Base-by-base conservation (phyloP, 2,888 invertebrate species). In the Anoncus sp. region DNA sequence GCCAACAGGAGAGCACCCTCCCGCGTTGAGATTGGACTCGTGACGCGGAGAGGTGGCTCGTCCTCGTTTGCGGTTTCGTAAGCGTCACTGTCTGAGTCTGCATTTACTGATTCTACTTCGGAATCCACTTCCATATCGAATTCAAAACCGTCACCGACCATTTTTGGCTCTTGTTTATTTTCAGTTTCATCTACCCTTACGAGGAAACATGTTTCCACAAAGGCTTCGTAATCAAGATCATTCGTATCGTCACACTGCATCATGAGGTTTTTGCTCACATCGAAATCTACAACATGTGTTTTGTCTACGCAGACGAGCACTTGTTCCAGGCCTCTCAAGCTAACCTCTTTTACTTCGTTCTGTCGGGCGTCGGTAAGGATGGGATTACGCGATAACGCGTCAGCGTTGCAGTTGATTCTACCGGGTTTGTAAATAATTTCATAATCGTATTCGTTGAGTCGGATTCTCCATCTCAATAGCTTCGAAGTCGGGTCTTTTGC, bases 1-100 rank as follows among this genome's bases (percentile, higher is more conserved):
- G 27, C 62, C 47, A 62, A 62, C 38, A 62, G 47, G 47, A 47
- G 14, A 62, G 62, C 47, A 31, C 31, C 62, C 62, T 31, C 47
- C 27, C 18, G 16, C 31, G 20, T 62, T 62, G 62, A 62, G 35
- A 31, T 31, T 27, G 16, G 9, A 27, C 47, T 16, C 20, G 45
- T 45, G 35, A 31, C 35, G 5, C n/a, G 20, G 27, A 20, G n/a
- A 24, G 73, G 57, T 22, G 35, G 47, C 47, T 66, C 66, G 59
- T 73, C 66, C 22, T 74, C 73, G 47, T 73, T 65, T 35, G 65
- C 65, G 9, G 73, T 65, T 22, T 73, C 65, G 63, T 73, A 73
- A 27, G 27, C 53, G 45, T 65, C 73, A 40, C 65, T 73, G 57
- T 67, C 57, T 18, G 51, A 51, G 55, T 67, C 18, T 20, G 63